These are phyloP conservation scores for Pantala flavescens DNA, from an alignment of 1,140 invertebrate genomes.

Conservation along the genomic window DNA sequence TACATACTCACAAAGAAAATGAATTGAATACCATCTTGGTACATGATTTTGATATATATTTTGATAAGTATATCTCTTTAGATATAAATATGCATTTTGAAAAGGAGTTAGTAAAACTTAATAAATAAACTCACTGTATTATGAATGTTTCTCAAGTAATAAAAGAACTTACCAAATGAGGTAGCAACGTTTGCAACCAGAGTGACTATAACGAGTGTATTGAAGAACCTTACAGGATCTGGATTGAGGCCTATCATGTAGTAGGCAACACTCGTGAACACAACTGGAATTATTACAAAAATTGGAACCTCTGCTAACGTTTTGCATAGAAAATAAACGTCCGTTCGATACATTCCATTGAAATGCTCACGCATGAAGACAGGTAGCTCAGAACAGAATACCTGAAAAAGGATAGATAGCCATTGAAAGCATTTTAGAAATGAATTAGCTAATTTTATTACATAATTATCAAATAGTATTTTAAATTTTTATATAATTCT, in stretches of 20 bases:
- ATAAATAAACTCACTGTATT: no score
- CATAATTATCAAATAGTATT: neutral
- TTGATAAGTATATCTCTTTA: no score
- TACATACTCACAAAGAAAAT: no score
- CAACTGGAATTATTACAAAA: slow-evolving; percentile 65
- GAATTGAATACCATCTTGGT: no score
- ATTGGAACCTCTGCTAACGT: slow-evolving; percentile 78
- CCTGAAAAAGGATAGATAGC: slow-evolving; percentile 41
- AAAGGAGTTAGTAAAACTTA: no score
- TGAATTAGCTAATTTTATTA: neutral
- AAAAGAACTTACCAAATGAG: slow-evolving; percentile 81
- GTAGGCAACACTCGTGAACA: slow-evolving; percentile 79
- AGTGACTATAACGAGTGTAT: slow-evolving; percentile 59
- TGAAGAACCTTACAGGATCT: slow-evolving; percentile 57
- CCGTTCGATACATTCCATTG: slow-evolving; percentile 84
- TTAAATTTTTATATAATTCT: no score
- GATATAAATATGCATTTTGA: no score
- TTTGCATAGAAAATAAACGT: slow-evolving; percentile 89
- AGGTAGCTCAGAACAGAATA: slow-evolving; percentile 83
- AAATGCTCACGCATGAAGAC: slow-evolving; percentile 85
- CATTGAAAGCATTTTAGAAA: neutral
- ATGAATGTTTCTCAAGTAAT: no score
- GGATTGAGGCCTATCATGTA: slow-evolving; percentile 77
- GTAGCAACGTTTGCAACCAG: slow-evolving; percentile 83
- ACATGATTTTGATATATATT: no score